Base-by-base conservation (phyloP, 2,113 vertebrate species). In the Cnemophilus loriae region DNA sequence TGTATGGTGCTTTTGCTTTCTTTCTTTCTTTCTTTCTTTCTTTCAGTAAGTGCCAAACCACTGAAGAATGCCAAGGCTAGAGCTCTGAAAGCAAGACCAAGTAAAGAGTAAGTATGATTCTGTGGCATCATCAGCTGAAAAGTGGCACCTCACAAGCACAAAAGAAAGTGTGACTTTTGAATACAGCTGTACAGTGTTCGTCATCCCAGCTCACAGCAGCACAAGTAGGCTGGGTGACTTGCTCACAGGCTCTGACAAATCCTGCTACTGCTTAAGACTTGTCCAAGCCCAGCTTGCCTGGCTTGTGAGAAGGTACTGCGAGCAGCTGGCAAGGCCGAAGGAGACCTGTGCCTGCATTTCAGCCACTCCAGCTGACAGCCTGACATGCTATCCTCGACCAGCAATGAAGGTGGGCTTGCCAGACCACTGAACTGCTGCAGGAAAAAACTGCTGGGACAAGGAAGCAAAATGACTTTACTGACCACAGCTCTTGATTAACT, bases 21-120 rank as follows among this genome's bases (percentile, higher is more conserved):
- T 80, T 94, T n/a, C 83, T 85, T 94, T 53, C 85, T 84, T 94
- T 74, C 75, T 80, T 94, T n/a, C 83, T 85, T 94, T 53, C 68
- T 90, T 95, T 90, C 76, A 88, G 59, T 69, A 90, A 93, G 70
- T 60, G 90, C 75, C 96, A 96, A 91, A 92, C 23, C 77, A 84
- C 52, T 93, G 65, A 93, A 92, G 76, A 95, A 95, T 86, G 88
- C 82, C 88, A 88, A 95, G 83, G 69, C 42, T 77, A 94, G 82
- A 93, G 76, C 60, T 93, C 88, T 93, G 64, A 83, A 95, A 92
- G 79, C 75, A 90, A 78, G 77, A 93, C 56, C 64, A 86, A 93
- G 33, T 71, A 75, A 91, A 79, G 30, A 80, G 42, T 24, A 73
- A 41, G 55, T 70, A 67, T 53, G 75, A 60, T 78, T 78, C 73